Evolutionary conservation across 2,113 vertebrate species (phyloP).

Genomic region (Riparia riparia): DNA sequence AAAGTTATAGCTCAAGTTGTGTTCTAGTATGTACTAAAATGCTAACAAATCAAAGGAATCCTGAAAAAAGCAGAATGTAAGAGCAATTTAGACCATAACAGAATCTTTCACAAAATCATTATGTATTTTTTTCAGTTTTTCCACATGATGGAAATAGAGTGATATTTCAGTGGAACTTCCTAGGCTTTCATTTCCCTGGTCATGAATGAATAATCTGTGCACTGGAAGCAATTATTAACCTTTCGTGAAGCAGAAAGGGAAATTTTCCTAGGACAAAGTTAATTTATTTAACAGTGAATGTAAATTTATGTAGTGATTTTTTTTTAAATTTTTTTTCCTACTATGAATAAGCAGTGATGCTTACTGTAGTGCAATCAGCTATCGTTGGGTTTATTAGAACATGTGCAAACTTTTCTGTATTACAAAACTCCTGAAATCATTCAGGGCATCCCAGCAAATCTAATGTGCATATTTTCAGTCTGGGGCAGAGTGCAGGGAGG

Average conservation of each 20-base stretch:
- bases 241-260: not conserved
- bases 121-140: not conserved
- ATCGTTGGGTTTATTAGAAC: not conserved
- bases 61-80: not conserved
- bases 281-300: not conserved
- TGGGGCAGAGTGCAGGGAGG: not conserved
- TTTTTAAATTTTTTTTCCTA: not conserved
- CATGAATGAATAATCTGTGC: not conserved
- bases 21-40: not conserved
- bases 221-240: not conserved
- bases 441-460: not conserved
- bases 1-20: not conserved
- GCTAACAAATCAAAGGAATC: not conserved
- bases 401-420: not conserved
- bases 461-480: not conserved
- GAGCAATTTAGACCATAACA: not conserved
- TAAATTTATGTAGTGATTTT: not conserved
- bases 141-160: not conserved
- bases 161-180: not conserved
- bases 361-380: not conserved
- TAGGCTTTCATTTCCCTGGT: not conserved
- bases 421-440: not conserved
- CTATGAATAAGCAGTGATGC: not conserved
- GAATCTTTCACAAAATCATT: not conserved
- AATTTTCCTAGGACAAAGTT: not conserved